A percentile compares a stretch with the other conserved stretches of the same genome.
phyloP scores from a whole-genome alignment of 2,888 invertebrate genomes.

The Automeris io region DNA sequence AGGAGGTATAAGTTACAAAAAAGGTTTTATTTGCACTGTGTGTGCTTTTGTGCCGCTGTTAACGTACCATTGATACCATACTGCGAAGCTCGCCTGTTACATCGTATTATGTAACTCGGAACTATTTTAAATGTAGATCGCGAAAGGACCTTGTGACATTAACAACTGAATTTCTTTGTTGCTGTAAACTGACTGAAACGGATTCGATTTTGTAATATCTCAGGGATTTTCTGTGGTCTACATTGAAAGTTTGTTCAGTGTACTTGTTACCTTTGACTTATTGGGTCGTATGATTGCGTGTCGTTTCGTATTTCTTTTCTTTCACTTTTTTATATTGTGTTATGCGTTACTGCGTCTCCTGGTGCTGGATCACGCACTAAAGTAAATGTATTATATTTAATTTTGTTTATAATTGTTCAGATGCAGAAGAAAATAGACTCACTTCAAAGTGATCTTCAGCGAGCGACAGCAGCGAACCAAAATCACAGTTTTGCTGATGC shows the following conservation, averaged over 20 bases:
- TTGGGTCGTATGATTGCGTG: neutral
- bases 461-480: constrained; percentile 42
- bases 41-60: constrained; percentile 34
- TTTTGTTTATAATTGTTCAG: constrained; percentile 32
- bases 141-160: neutral
- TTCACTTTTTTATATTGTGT: neutral
- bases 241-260: constrained; percentile 3
- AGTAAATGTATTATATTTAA: neutral
- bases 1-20: constrained; percentile 73
- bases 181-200: too few relatives aligned
- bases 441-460: constrained; percentile 61
- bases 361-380: constrained; percentile 29
- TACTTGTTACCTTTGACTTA: neutral
- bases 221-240: too few relatives aligned
- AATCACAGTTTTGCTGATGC: constrained; percentile 56
- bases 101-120: too few relatives aligned
- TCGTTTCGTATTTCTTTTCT: constrained; percentile 3
- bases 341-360: constrained; percentile 5
- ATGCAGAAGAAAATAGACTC: constrained; percentile 71
- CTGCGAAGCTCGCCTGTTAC: neutral
- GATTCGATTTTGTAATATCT: too few relatives aligned
- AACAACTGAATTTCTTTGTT: too few relatives aligned
- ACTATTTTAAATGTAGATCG: too few relatives aligned
- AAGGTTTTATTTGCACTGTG: constrained; percentile 29
- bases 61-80: constrained; percentile 9